These are phyloP conservation scores for Halcyon chelicuti DNA, from an alignment of 2,797 vertebrate species.

Conservation along the genomic window DNA sequence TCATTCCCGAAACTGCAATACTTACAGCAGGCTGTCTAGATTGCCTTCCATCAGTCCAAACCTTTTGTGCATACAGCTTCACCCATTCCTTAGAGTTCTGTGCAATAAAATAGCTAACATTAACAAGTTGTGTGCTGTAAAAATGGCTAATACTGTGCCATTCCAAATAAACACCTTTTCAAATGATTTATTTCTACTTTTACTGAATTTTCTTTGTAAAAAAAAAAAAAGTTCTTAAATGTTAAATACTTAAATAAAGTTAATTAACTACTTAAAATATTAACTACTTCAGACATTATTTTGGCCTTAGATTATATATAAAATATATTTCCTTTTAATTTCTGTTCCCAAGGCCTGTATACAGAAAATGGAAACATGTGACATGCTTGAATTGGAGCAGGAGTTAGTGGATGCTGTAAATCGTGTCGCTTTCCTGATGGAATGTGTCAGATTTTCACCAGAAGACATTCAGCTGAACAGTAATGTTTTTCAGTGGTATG, in stretches of 20 bases:
- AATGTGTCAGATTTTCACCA: constrained; percentile 80
- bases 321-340: not conserved
- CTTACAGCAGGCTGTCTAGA: not conserved
- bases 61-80: not conserved
- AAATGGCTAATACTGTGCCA: not conserved
- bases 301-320: not conserved
- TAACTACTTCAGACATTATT: not conserved
- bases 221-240: not conserved
- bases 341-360: constrained; percentile 77
- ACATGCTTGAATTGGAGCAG: constrained; percentile 82
- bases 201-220: not conserved
- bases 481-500: constrained; percentile 83
- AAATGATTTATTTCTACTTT: not conserved
- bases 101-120: not conserved
- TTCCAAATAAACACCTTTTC: not conserved
- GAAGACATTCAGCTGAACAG: constrained; percentile 82
- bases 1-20: not conserved
- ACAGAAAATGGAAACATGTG: constrained; percentile 76
- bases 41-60: not conserved
- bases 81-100: not conserved
- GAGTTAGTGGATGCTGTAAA: constrained; percentile 81
- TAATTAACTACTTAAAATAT: not conserved
- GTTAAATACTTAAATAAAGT: not conserved
- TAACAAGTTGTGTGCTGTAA: not conserved
- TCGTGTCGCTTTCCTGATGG: constrained; percentile 83